Conservation (phyloP, 1,140 invertebrate species). For the Lethrus apterus region DNA sequence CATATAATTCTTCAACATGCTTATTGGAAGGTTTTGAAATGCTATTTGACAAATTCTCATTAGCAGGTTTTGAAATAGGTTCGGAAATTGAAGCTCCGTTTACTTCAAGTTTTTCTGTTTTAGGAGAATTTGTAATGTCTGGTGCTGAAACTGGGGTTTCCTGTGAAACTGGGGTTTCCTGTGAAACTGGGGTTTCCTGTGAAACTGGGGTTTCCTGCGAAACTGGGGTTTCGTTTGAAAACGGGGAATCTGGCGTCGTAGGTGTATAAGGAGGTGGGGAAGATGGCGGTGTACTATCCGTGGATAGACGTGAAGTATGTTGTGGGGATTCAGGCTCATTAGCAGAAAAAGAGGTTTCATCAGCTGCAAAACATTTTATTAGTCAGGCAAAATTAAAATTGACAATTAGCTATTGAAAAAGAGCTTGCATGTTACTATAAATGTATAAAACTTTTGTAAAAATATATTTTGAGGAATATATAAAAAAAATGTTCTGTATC, state of each 20-base stretch:
- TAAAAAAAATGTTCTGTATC: too few relatives aligned
- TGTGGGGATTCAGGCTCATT: constrained; percentile 10
- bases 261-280: constrained; percentile 12
- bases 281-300: constrained; percentile 21
- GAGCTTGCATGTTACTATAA: not conserved
- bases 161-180: not conserved
- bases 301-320: not conserved
- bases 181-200: constrained; percentile 4
- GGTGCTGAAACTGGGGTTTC: constrained; percentile 18
- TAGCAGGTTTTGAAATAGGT: constrained; percentile 6
- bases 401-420: not conserved
- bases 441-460: too few relatives aligned
- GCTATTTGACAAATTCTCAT: too few relatives aligned
- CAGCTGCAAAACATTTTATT: constrained; percentile 31
- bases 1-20: constrained; percentile 67
- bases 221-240: not conserved
- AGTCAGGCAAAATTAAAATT: constrained; percentile 4
- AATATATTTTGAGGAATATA: too few relatives aligned
- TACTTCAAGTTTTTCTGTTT: constrained; percentile 15
- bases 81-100: constrained; percentile 37
- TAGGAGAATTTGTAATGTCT: constrained; percentile 9
- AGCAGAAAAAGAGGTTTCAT: constrained; percentile 20
- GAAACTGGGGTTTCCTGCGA: not conserved
- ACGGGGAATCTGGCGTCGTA: constrained; percentile 13
- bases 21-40: constrained; percentile 40